These are phyloP conservation scores for Machaerirhynchus nigripectus DNA, from an alignment of 2,113 vertebrate genomes.

Conservation along the genomic window DNA sequence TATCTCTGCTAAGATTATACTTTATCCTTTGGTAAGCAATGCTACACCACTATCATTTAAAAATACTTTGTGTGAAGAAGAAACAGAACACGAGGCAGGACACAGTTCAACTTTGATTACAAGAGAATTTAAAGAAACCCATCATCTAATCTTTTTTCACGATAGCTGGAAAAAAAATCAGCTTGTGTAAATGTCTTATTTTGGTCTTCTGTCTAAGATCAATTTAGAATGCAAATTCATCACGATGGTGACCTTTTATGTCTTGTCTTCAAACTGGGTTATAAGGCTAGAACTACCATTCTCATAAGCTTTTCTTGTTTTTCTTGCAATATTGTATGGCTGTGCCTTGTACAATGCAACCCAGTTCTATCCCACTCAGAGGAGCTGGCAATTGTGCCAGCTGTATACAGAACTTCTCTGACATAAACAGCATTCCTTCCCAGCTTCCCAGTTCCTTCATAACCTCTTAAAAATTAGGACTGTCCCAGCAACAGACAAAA, in stretches of 20 bases:
- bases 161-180: not conserved
- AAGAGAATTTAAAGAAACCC: not conserved
- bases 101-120: not conserved
- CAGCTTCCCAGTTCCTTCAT: not conserved
- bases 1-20: not conserved
- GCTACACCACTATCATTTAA: not conserved
- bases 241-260: not conserved
- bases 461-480: constrained; percentile 15
- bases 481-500: not conserved
- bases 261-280: not conserved
- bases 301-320: not conserved
- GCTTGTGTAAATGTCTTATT: not conserved
- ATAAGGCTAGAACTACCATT: not conserved
- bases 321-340: not conserved
- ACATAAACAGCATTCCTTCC: not conserved
- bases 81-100: not conserved
- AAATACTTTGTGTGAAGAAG: not conserved
- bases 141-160: not conserved
- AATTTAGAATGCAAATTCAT: not conserved
- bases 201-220: not conserved
- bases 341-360: not conserved
- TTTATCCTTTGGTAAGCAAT: not conserved
- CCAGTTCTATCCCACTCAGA: not conserved
- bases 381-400: not conserved
- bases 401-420: not conserved